phyloP scores from a whole-genome alignment of 2,888 invertebrate genomes.

The Rutpela maculata region DNA sequence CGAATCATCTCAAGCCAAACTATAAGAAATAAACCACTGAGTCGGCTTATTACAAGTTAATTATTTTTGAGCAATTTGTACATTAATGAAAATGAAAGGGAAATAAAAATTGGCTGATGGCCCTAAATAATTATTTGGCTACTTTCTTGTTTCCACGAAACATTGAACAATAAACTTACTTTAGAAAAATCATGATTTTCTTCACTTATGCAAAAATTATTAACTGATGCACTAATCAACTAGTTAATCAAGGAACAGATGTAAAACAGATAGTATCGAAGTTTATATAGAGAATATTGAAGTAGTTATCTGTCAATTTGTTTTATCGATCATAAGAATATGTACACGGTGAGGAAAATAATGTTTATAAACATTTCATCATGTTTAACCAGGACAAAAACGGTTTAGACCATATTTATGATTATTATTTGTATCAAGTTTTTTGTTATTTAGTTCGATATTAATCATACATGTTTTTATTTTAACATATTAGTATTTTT shows the following conservation, averaged over 20 bases:
- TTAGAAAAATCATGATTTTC: not conserved
- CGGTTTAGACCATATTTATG: not conserved
- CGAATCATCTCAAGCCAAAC: no score
- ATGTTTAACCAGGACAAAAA: not conserved
- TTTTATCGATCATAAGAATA: constrained; percentile 12
- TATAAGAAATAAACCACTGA: no score
- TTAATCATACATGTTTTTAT: no score
- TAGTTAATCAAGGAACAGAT: constrained; percentile 8
- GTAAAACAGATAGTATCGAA: constrained; percentile 25
- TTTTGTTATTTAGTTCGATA: no score
- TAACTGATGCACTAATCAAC: not conserved
- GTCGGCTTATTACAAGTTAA: not conserved
- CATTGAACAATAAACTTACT: not conserved
- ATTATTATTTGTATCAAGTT: no score
- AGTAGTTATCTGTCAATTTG: constrained; percentile 14
- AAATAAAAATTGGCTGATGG: not conserved
- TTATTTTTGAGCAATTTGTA: not conserved
- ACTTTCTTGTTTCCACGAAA: not conserved
- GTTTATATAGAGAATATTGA: constrained; percentile 34
- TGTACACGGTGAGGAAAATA: not conserved
- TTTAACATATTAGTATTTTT: no score
- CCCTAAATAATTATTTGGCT: not conserved
- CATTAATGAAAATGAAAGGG: not conserved
- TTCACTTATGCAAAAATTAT: not conserved
- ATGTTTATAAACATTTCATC: not conserved